Evolutionary conservation across 2,797 vertebrate genomes (phyloP).

Genomic region (Chiroxiphia lanceolata): DNA sequence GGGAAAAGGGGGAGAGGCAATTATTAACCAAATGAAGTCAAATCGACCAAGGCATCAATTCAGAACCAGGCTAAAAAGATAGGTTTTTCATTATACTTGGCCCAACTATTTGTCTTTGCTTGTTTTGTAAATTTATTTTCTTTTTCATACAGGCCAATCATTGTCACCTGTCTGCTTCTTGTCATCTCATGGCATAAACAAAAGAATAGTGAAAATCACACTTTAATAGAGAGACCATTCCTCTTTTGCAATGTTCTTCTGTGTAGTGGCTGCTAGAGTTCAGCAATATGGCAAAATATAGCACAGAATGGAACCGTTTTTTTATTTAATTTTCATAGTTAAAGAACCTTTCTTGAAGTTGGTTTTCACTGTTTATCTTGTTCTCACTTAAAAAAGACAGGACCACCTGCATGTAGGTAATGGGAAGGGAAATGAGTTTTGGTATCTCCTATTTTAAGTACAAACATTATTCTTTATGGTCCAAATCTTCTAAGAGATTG

Average conservation of each 20-base stretch:
- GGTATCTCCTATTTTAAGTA: slow-evolving; percentile 1
- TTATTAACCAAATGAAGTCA: not conserved
- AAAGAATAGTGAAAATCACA: not conserved
- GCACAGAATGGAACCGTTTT: not conserved
- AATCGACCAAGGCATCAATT: not conserved
- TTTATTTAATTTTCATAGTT: not conserved
- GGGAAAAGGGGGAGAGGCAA: not conserved
- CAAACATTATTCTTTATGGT: not conserved
- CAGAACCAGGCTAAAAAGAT: not conserved
- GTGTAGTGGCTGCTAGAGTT: not conserved
- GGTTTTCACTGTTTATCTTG: not conserved
- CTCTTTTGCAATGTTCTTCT: not conserved
- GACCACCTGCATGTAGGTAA: not conserved
- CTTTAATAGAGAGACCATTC: not conserved
- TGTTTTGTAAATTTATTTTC: not conserved
- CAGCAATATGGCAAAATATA: not conserved
- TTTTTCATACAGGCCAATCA: not conserved
- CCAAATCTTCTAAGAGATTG: not conserved
- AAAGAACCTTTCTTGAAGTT: not conserved
- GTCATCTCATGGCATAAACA: not conserved
- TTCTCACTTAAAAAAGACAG: not conserved
- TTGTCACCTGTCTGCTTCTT: not conserved
- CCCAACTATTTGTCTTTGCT: not conserved
- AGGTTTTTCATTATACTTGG: not conserved
- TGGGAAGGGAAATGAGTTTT: not conserved